Evolutionary conservation across 2,113 vertebrate species (phyloP).

Genomic region (Megaceryle maxima): DNA sequence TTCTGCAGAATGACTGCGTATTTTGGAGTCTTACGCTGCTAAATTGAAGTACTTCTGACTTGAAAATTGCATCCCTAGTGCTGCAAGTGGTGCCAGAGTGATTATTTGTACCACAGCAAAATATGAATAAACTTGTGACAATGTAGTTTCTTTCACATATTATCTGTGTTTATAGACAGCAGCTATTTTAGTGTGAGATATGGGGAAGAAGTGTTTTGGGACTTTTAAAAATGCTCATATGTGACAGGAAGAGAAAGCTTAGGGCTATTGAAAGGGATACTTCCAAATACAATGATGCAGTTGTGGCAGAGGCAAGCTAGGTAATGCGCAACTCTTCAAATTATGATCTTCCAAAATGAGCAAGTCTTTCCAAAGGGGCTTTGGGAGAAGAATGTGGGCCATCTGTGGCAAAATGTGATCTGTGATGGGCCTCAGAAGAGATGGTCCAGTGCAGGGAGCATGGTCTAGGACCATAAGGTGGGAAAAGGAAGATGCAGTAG

Average conservation of each 20-base stretch:
- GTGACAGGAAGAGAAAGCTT: neutral
- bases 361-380: neutral
- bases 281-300: neutral
- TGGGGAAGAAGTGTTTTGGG: neutral
- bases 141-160: neutral
- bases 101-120: neutral
- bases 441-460: neutral
- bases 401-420: neutral
- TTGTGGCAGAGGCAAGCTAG: neutral
- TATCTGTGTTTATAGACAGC: neutral
- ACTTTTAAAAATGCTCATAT: neutral
- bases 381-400: neutral
- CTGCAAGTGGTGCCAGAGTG: neutral
- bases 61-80: neutral
- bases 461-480: neutral
- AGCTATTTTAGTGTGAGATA: neutral
- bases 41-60: neutral
- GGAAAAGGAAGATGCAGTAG: neutral
- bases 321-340: neutral
- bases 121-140: neutral
- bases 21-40: neutral
- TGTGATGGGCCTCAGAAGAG: neutral
- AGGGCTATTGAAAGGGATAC: neutral
- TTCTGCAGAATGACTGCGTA: constrained; percentile 13
- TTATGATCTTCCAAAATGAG: neutral